Evolutionary conservation across 1,140 invertebrate species (phyloP), one percentile per base, ranked within the genome.

Genomic region (Bombus impatiens): DNA sequence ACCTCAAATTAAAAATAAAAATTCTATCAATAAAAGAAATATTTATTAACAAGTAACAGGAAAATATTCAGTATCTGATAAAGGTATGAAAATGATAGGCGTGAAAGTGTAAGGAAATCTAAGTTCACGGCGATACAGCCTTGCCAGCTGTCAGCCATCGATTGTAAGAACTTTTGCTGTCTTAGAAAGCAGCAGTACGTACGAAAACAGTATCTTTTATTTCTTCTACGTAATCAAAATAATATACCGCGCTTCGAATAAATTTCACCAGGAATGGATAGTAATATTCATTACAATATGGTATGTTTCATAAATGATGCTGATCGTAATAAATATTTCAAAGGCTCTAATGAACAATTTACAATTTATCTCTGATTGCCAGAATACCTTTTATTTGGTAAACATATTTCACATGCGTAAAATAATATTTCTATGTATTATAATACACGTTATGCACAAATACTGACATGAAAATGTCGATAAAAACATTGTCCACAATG

Each of bases 111-210:
- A 83, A 77, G 13, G 4, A 74, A 42, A 47, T 47, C 59, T 74
- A 62, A 4, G 10, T 15, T 82, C 84, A 91, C 91, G 90, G 84
- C 47, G 70, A 68, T 75, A 82, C 82, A 86, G 67, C 71, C 65
- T 87, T 90, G 89, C 89, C 93, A 93, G 90, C 93, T 93, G 92
- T 93, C 92, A 93, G 89, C 80, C 92, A 93, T 93, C 90, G 91
- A 93, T 93, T 93, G 86, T 89, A 82, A 83, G 77, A 85, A 90
- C 72, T 86, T 90, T 91, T 82, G 67, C 67, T 78, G 32, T 13
- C 59, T 90, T 72, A 84, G 59, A 76, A 80, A 88, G 75, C 74
- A 78, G 70, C 71, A 12, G 86, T 82, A 77, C 47, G 13, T 68
- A 87, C 28, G n/a, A 47, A 78, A 77, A 74, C 84, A 80, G 57